Conservation (phyloP, 2,888 invertebrate species). For the Melanostoma scalare region DNA sequence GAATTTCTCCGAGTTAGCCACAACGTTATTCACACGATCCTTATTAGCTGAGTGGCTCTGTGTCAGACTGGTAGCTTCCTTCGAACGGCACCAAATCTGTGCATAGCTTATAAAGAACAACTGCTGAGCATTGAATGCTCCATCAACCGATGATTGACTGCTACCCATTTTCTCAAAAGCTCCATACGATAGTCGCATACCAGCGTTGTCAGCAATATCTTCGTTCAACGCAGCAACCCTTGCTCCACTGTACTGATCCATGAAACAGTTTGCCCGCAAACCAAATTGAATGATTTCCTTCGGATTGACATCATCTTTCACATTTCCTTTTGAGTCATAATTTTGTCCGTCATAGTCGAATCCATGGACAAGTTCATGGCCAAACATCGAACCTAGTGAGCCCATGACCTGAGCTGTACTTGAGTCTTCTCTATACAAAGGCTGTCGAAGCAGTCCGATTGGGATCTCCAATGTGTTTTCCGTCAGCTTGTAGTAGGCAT, state of each 20-base stretch:
- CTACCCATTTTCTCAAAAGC: constrained; percentile 68
- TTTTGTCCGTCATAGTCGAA: constrained; percentile 80
- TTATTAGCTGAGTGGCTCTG: constrained; percentile 75
- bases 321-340: constrained; percentile 77
- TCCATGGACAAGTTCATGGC: constrained; percentile 79
- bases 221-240: constrained; percentile 77
- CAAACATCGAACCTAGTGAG: constrained; percentile 77
- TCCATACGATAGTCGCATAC: constrained; percentile 77
- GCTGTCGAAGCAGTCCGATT: constrained; percentile 77
- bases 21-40: constrained; percentile 68
- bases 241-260: constrained; percentile 75
- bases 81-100: constrained; percentile 78
- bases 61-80: constrained; percentile 14
- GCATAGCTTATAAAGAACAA: constrained; percentile 79
- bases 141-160: neutral
- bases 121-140: constrained; percentile 28
- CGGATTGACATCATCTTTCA: constrained; percentile 60
- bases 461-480: constrained; percentile 78
- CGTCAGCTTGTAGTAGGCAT: constrained; percentile 79
- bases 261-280: constrained; percentile 76
- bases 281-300: constrained; percentile 78
- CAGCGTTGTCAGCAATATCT: constrained; percentile 80
- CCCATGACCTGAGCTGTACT: constrained; percentile 75
- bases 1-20: constrained; percentile 18
- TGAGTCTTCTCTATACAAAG: constrained; percentile 73